Percentiles rank a stretch among this genome's conserved stretches.
phyloP scores from a whole-genome alignment of 1,140 invertebrate genomes.

The Lerema accius region DNA sequence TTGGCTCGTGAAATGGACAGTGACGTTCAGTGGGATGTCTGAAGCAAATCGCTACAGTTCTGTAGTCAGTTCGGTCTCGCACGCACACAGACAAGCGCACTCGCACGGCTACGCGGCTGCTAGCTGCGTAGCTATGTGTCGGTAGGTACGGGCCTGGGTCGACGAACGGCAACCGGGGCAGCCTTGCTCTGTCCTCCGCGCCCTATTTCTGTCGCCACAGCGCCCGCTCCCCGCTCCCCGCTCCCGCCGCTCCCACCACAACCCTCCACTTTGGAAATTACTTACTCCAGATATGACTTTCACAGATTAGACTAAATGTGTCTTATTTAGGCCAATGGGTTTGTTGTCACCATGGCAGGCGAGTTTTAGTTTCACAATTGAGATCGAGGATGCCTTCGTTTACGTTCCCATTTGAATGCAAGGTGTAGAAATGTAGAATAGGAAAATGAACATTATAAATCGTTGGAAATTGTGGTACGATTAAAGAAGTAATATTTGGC shows the following conservation, averaged over 20 bases:
- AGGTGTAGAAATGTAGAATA: too few species aligned
- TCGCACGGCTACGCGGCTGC: conserved; percentile 21
- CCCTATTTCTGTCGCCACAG: conserved; percentile 80
- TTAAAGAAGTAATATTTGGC: too few species aligned
- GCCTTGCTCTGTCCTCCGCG: conserved; percentile 81
- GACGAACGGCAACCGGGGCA: conserved; percentile 77
- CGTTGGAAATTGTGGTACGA: too few species aligned
- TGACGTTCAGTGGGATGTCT: conserved; percentile 44
- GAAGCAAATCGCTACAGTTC: conserved; percentile 50
- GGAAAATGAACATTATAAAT: too few species aligned
- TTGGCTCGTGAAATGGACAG: not conserved
- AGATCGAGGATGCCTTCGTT: conserved; percentile 1
- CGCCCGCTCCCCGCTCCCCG: conserved; percentile 48
- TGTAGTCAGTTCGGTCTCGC: conserved; percentile 39
- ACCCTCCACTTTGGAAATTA: conserved; percentile 63
- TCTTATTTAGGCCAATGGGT: conserved; percentile 29
- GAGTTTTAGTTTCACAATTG: not conserved
- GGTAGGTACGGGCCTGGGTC: conserved; percentile 67
- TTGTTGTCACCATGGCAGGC: not conserved
- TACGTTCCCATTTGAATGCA: not conserved
- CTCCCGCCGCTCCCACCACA: conserved; percentile 45
- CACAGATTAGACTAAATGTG: conserved; percentile 36
- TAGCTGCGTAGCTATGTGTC: conserved; percentile 46
- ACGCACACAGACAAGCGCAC: conserved; percentile 21
- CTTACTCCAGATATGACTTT: conserved; percentile 52